A percentile compares a stretch with the other conserved stretches of the same genome.
Conservation (phyloP, 2,888 invertebrate genomes). For the Tenthredo scrophulariae region DNA sequence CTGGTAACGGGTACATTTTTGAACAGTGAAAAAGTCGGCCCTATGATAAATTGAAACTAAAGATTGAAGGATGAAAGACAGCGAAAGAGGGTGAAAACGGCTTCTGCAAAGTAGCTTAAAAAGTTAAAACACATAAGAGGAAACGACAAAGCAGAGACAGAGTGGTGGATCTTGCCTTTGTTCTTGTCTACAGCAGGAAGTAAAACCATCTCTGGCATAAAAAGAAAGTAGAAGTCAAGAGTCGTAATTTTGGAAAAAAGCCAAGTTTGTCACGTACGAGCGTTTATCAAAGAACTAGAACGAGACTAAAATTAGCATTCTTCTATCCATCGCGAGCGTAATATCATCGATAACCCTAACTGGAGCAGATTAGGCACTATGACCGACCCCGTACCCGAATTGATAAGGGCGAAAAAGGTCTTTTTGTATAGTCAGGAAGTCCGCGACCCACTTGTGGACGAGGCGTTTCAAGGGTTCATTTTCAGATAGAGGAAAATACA, state of each 20-base stretch:
- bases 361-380: constrained; percentile 17
- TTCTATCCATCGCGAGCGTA: neutral
- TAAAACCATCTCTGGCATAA: neutral
- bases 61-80: neutral
- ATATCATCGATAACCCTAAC: constrained; percentile 9
- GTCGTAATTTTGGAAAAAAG: constrained; percentile 25
- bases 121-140: neutral
- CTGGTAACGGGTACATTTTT: neutral
- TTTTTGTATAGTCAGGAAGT: neutral
- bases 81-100: neutral
- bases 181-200: neutral
- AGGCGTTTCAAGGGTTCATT: neutral
- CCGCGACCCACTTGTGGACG: neutral
- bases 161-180: neutral
- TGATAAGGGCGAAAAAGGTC: constrained; percentile 1
- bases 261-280: constrained; percentile 25
- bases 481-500: constrained; percentile 16
- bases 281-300: neutral
- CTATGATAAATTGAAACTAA: neutral
- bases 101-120: neutral
- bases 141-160: neutral
- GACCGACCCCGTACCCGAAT: neutral
- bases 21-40: neutral
- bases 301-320: constrained; percentile 11
- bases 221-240: constrained; percentile 21